Evolutionary conservation across 2,797 vertebrate species (phyloP).

Genomic region (Tamandua tetradactyla): DNA sequence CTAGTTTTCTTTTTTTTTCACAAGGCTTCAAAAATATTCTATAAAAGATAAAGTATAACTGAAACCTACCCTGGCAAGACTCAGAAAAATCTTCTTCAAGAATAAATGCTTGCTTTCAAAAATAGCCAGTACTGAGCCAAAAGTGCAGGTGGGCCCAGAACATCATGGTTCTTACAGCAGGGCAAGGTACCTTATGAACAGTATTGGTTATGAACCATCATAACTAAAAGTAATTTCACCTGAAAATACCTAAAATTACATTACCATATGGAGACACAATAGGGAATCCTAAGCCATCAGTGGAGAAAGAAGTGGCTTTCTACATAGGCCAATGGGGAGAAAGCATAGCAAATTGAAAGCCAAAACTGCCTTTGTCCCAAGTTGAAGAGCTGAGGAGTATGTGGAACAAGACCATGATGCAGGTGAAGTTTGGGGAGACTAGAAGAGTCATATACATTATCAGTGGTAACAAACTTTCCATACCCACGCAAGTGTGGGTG

Average conservation of each 20-base stretch:
- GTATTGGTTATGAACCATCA: neutral
- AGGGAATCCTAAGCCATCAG: too few relatives aligned
- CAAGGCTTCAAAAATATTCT: neutral
- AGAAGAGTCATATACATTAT: too few relatives aligned
- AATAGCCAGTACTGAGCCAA: neutral
- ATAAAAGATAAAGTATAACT: neutral
- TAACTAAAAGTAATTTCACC: neutral
- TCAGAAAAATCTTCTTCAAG: neutral
- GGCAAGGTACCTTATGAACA: neutral
- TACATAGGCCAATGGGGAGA: neutral
- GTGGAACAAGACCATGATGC: neutral
- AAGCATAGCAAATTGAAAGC: neutral
- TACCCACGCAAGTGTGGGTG: too few relatives aligned
- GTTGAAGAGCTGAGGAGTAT: neutral
- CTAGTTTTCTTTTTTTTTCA: neutral
- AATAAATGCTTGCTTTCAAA: neutral
- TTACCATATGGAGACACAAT: neutral
- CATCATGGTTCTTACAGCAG: neutral
- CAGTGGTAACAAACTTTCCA: too few relatives aligned
- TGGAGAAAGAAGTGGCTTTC: neutral
- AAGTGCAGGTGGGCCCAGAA: neutral
- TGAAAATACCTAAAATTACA: neutral
- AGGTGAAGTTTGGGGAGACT: neutral
- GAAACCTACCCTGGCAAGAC: neutral
- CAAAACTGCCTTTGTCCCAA: neutral